Base-by-base conservation (phyloP, 1,140 invertebrate species). In the Apis cerana region DNA sequence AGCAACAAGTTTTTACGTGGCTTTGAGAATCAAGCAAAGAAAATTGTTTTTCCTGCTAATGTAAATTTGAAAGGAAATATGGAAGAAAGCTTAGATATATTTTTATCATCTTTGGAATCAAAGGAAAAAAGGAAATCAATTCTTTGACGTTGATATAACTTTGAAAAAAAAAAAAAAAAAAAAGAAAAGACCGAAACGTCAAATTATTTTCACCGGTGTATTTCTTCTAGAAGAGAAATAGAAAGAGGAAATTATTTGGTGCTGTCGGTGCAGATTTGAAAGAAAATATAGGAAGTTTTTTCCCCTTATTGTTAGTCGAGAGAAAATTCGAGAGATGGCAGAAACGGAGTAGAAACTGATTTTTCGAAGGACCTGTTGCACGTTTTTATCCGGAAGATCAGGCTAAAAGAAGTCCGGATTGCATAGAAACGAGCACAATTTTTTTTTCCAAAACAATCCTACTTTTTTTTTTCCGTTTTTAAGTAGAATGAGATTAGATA, bases 291-390 rank as follows among this genome's bases (percentile, higher is more conserved):
- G 15, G 0, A 19, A 19, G 3, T 56, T 56, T 0, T 5, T 8
- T 17, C 4, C 12, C 17, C 17, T 0, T 8, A 19, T 17, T 17
- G n/a, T 78, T 59, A 50, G 58, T 17, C 70, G 19, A 54, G 23
- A 58, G 23, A 43, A 48, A 8, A 67, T 54, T 27, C 2, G n/a
- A 43, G n/a, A 43, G 54, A 23, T 19, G 9, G 11, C 17, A 33
- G 48, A 54, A 21, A 65, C 12, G 54, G 58, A 68, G 61, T 17
- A 10, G n/a, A 23, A 17, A 4, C 48, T 59, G 54, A 43, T 43
- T n/a, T 27, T 10, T 23, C 21, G 54, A 33, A 75, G 72, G 75
- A 87, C 85, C 86, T 87, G 86, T 86, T 87, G 86, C 86, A 23
- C 75, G 74, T 84, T 87, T 87, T 87, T 87, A 87, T 76, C 77